Percentiles rank a stretch among this genome's conserved stretches.
Evolutionary conservation across 2,113 vertebrate genomes (phyloP).

Genomic region (Ifrita kowaldi): DNA sequence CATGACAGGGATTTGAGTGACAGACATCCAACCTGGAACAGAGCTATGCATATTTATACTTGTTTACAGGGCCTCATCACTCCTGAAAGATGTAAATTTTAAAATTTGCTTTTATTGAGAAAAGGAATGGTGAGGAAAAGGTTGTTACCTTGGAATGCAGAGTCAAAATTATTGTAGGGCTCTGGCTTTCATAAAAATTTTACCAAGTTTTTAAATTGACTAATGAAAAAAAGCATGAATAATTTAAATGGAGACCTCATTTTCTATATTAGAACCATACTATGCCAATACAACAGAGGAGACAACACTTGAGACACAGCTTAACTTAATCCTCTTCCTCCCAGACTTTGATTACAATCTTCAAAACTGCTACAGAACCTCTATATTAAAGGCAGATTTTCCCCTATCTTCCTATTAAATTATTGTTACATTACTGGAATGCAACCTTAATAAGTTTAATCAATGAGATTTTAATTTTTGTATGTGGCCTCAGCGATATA

Average conservation of each 20-base stretch:
- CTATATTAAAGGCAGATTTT: not conserved
- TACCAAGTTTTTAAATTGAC: constrained; percentile 68
- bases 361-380: constrained; percentile 35
- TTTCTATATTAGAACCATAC: constrained; percentile 25
- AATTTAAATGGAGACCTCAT: constrained; percentile 50
- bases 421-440: not conserved
- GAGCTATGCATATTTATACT: constrained; percentile 43
- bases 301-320: constrained; percentile 11
- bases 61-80: constrained; percentile 46
- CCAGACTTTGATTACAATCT: constrained; percentile 24
- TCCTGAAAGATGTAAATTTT: constrained; percentile 65
- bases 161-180: constrained; percentile 41
- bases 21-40: not conserved
- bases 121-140: not conserved
- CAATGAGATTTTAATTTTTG: not conserved
- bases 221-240: constrained; percentile 70
- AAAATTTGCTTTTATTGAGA: constrained; percentile 64
- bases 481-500: not conserved
- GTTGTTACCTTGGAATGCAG: constrained; percentile 13
- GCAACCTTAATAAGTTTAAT: not conserved
- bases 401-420: not conserved
- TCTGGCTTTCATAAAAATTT: constrained; percentile 72
- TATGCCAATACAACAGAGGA: constrained; percentile 25
- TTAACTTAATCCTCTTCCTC: constrained; percentile 36
- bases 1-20: constrained; percentile 66